Evolutionary conservation across 2,113 vertebrate species (phyloP).

Genomic region (Gallinago undulata): DNA sequence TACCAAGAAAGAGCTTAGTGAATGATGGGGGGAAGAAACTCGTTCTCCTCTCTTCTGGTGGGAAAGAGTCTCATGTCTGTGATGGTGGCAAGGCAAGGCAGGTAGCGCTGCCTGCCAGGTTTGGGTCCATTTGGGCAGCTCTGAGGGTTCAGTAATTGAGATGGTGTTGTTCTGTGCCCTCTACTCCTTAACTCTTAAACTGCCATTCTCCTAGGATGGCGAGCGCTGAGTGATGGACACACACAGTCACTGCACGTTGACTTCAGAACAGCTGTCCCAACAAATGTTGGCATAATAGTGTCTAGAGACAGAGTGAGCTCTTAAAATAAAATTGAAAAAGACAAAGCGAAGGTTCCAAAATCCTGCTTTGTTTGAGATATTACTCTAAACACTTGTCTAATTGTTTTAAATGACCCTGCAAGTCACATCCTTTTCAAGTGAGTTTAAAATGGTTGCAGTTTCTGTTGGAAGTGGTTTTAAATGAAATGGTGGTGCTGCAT

Average conservation of each 20-base stretch:
- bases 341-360: not conserved
- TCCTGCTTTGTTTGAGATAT: not conserved
- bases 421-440: not conserved
- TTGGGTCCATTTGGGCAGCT: not conserved
- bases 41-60: not conserved
- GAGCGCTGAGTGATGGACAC: fast-evolving
- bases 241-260: not conserved
- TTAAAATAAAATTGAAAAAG: not conserved
- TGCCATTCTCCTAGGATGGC: not conserved
- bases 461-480: not conserved
- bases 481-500: not conserved
- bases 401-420: not conserved
- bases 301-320: not conserved
- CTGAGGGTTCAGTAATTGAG: not conserved
- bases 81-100: not conserved
- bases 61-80: not conserved
- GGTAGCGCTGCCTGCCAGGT: not conserved
- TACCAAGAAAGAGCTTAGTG: not conserved
- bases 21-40: not conserved
- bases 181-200: not conserved
- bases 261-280: not conserved
- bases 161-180: not conserved
- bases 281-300: fast-evolving
- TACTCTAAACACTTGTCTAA: not conserved
- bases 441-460: not conserved